These are phyloP conservation scores for Tapirus indicus DNA, from an alignment of 2,797 vertebrate species.

Conservation along the genomic window DNA sequence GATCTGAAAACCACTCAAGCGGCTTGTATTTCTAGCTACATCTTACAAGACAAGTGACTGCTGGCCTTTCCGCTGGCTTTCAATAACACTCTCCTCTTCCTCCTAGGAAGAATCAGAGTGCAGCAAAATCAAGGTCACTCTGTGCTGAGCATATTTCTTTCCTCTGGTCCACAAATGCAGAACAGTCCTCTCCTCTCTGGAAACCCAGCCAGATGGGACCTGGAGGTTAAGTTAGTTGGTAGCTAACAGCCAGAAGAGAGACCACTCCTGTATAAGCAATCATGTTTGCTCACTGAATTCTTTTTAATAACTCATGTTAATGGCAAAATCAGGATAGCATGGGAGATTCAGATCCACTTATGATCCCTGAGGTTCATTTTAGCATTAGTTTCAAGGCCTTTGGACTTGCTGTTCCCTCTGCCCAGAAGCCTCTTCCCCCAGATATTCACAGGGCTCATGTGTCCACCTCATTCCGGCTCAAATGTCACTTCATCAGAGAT, in stretches of 20 bases:
- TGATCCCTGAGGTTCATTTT: not conserved
- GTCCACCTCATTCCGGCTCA: not conserved
- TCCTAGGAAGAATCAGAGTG: not conserved
- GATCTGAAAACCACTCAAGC: slow-evolving; percentile 84
- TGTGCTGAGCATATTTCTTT: not conserved
- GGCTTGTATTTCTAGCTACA: slow-evolving; percentile 74
- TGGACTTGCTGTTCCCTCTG: not conserved
- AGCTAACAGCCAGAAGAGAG: not conserved
- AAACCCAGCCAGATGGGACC: not conserved
- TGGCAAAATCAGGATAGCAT: not conserved
- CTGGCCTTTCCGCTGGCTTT: slow-evolving; percentile 53
- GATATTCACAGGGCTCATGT: not conserved
- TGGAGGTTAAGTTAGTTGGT: not conserved
- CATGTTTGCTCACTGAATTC: not conserved
- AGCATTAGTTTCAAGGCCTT: not conserved
- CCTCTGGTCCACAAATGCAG: not conserved
- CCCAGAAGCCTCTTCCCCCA: not conserved
- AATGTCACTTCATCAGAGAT: not conserved
- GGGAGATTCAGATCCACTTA: slow-evolving; percentile 30
- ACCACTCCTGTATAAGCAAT: not conserved
- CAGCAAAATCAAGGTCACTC: not conserved
- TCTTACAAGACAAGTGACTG: slow-evolving; percentile 67
- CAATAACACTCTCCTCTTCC: not conserved
- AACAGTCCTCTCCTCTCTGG: not conserved
- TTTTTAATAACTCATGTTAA: slow-evolving; percentile 59